These are phyloP conservation scores for Athene cunicularia DNA, from an alignment of 2,113 vertebrate genomes.

Conservation along the genomic window DNA sequence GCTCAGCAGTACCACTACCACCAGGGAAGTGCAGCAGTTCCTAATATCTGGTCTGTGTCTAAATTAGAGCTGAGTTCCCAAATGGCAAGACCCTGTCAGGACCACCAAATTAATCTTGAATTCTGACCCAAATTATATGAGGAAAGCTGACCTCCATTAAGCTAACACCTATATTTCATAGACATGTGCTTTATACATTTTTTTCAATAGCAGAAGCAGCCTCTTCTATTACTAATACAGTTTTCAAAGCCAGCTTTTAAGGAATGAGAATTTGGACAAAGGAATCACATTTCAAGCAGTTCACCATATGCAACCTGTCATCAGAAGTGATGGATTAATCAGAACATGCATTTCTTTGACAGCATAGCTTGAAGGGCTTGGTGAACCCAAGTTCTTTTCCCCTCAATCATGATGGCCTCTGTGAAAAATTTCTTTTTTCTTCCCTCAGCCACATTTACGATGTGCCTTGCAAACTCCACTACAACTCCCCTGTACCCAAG, in stretches of 20 bases:
- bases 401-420: background rate
- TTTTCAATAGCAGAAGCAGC: background rate
- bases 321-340: background rate
- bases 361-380: constrained; percentile 23
- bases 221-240: background rate
- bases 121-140: background rate
- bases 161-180: background rate
- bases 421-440: background rate
- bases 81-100: background rate
- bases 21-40: background rate
- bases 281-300: background rate
- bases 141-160: background rate
- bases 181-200: background rate
- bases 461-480: background rate
- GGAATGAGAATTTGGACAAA: background rate
- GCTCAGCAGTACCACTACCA: background rate
- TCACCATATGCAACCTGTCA: background rate
- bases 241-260: constrained; percentile 18
- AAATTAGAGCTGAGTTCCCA: background rate
- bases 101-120: background rate
- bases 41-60: background rate
- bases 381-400: constrained; percentile 15
- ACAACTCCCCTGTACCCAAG: background rate
- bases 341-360: constrained; percentile 39
- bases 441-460: constrained; percentile 10